Evolutionary conservation across 1,140 invertebrate genomes (phyloP).

Genomic region (Gryon sp.): DNA sequence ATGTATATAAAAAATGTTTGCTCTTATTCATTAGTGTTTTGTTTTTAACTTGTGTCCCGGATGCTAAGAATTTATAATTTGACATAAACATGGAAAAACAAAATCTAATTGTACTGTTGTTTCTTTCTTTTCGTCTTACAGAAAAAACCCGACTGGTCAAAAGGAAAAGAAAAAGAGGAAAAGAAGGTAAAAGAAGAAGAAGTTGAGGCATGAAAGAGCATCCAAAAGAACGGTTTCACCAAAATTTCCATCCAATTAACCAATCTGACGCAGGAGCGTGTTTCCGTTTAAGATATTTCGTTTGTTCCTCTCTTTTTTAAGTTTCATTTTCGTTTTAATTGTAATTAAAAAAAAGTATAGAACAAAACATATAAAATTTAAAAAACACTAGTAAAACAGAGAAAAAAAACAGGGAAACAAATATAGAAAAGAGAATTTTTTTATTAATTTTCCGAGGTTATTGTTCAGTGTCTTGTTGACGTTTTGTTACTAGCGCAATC

Average conservation of each 20-base stretch:
- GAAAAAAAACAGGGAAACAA: too few species aligned
- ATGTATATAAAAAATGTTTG: too few species aligned
- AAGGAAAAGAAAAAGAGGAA: constrained; percentile 91
- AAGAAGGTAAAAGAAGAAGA: constrained; percentile 93
- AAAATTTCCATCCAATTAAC: constrained; percentile 60
- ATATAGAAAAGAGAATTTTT: too few species aligned
- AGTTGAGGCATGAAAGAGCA: constrained; percentile 86
- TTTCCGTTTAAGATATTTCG: constrained; percentile 22
- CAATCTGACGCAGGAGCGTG: constrained; percentile 36
- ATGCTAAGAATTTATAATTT: constrained; percentile 32
- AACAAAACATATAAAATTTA: too few species aligned
- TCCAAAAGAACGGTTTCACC: constrained; percentile 50
- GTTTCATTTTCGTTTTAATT: constrained; percentile 14
- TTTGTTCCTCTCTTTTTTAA: constrained; percentile 38
- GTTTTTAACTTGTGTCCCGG: constrained; percentile 47
- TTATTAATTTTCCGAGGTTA: constrained; percentile 16
- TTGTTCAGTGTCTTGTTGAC: constrained; percentile 7
- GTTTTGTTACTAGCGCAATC: constrained; percentile 45
- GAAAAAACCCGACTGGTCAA: constrained; percentile 95
- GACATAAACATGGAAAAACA: constrained; percentile 8
- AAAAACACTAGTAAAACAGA: too few species aligned
- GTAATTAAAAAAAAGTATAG: constrained; percentile 5
- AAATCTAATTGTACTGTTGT: too few species aligned
- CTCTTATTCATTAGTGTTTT: constrained; percentile 35
- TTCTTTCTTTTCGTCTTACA: constrained; percentile 80